Evolutionary conservation across 2,888 invertebrate genomes (phyloP), one percentile per base, ranked within the genome.

Genomic region (Hydraecia micacea): DNA sequence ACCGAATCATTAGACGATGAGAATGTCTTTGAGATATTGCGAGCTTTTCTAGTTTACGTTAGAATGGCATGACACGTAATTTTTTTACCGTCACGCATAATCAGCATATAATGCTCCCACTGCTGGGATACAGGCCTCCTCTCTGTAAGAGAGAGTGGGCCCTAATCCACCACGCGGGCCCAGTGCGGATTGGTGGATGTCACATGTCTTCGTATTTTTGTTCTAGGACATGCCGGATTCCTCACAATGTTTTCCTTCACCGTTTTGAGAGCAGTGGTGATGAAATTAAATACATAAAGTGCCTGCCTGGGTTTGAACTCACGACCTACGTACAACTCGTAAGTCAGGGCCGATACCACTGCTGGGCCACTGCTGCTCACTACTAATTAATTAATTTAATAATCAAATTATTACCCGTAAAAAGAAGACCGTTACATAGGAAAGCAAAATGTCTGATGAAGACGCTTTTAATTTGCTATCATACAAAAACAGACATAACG

Each of bases 1-100:
- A 80, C 58, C 36, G 39, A 85, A 70, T 85, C 70, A 72, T 73
- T 79, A 73, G 36, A 28, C 25, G n/a, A 11, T 6, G 32, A 68
- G 67, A 66, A 39, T 55, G 58, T 69, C 25, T 72, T 49, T 55
- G 55, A 52, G 28, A 46, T 63, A 73, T 75, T 49, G 18, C 15
- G 21, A 5, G 39, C 21, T 67, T 58, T 62, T 21, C 15, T 75
- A 58, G 9, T 36, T 75, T 75, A 36, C 21, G 4, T 15, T 58
- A n/a, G 21, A n/a, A 46, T 13, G 25, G 3, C 25, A 39, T 9
- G 39, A n/a, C 7, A 68, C 13, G 21, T 49, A 2, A 36, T 36
- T 25, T 32, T 68, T 4, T 15, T 32, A 68, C 5, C 2, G 1
- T 18, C 25, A 13, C 15, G 13, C 52, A 52, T 21, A 21, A 58